phyloP scores from a whole-genome alignment of 1,140 invertebrate species.

The Saxidomus purpurata region DNA sequence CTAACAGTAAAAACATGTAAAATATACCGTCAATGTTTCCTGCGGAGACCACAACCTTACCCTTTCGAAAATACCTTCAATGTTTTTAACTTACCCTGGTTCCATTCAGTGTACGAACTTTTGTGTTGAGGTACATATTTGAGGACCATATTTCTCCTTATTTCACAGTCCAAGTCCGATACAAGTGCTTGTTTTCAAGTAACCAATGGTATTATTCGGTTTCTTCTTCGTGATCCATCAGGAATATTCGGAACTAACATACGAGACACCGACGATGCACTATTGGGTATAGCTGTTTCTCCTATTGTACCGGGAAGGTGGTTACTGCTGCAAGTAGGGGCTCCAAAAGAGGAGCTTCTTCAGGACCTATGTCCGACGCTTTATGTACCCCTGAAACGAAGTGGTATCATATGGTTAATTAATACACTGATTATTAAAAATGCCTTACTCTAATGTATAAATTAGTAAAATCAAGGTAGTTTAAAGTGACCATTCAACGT shows the following conservation, averaged over 20 bases:
- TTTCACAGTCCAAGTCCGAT: conserved; percentile 87
- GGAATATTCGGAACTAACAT: conserved; percentile 68
- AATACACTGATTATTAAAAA: too few species aligned
- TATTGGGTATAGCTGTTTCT: conserved; percentile 43
- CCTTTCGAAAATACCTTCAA: too few species aligned
- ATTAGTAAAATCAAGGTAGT: too few species aligned
- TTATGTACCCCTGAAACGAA: conserved; percentile 94
- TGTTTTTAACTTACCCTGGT: conserved; percentile 95
- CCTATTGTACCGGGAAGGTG: too few species aligned
- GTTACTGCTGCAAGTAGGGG: conserved; percentile 91
- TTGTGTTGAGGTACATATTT: conserved; percentile 96
- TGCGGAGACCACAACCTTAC: too few species aligned
- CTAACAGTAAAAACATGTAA: too few species aligned
- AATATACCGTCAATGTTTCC: too few species aligned
- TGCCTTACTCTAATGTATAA: too few species aligned
- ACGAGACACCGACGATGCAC: conserved; percentile 61
- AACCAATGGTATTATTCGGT: too few species aligned
- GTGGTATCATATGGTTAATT: too few species aligned
- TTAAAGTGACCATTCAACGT: too few species aligned
- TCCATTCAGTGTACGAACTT: conserved; percentile 94
- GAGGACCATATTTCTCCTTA: conserved; percentile 89
- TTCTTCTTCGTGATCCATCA: conserved; percentile 86
- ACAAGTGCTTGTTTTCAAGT: conserved; percentile 88
- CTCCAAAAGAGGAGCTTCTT: conserved; percentile 90
- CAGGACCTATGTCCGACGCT: conserved; percentile 95